A percentile compares a stretch with the other conserved stretches of the same genome.
Evolutionary conservation across 2,888 invertebrate genomes (phyloP).

Genomic region (Zygogramma bicolorata): DNA sequence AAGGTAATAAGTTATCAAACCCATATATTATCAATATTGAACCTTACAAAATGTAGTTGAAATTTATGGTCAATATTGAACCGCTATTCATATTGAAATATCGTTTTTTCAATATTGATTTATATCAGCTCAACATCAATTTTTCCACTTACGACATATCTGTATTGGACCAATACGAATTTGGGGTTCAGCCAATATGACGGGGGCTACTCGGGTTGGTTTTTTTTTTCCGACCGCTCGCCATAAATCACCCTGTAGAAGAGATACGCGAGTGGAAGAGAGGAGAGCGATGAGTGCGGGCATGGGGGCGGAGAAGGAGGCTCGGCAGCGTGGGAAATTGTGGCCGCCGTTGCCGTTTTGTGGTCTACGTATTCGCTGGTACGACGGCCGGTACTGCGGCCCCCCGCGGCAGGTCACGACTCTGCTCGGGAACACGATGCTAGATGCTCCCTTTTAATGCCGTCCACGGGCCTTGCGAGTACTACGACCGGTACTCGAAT

Average conservation of each 20-base stretch:
- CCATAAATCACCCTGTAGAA: slow-evolving; percentile 1
- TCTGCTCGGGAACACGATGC: slow-evolving; percentile 65
- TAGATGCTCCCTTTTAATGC: slow-evolving; percentile 64
- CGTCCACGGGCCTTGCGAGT: slow-evolving; percentile 51
- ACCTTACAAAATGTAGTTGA: too few species aligned
- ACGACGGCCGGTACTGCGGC: slow-evolving; percentile 29
- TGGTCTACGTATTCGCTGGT: slow-evolving; percentile 41
- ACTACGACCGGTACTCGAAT: slow-evolving; percentile 5
- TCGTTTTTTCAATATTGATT: too few species aligned
- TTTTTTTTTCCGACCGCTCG: not conserved
- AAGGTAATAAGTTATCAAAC: too few species aligned
- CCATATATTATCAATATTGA: too few species aligned
- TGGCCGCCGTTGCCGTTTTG: slow-evolving; percentile 33
- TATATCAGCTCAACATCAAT: too few species aligned
- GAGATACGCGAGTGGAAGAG: slow-evolving; percentile 2
- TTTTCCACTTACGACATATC: too few species aligned
- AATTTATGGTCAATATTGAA: too few species aligned
- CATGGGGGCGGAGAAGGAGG: slow-evolving; percentile 14
- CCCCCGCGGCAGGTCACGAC: slow-evolving; percentile 50
- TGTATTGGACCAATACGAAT: too few species aligned
- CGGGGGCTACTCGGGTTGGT: too few species aligned
- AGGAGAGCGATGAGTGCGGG: slow-evolving; percentile 10
- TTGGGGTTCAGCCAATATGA: too few species aligned
- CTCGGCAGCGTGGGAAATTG: slow-evolving; percentile 26
- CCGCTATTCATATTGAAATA: too few species aligned